A percentile compares a stretch with the other conserved stretches of the same genome.
Conservation (phyloP, 1,140 invertebrate genomes). For the Drosophila equinoxialis region DNA sequence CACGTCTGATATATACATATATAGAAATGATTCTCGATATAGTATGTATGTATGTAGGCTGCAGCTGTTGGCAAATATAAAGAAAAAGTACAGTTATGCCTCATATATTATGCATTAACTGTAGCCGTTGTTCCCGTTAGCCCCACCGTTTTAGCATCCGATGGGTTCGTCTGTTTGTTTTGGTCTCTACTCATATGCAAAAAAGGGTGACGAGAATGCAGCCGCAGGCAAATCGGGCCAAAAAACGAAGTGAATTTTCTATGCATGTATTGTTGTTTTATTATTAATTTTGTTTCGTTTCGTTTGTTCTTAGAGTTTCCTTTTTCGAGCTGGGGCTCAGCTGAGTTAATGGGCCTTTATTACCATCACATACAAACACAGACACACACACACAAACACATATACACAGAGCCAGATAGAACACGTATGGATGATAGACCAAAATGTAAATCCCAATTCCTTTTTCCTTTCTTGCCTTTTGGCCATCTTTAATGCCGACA, state of each 20-base stretch:
- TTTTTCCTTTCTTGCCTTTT: constrained; percentile 13
- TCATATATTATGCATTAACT: constrained; percentile 78
- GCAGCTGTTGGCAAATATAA: constrained; percentile 47
- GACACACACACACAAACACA: constrained; percentile 6
- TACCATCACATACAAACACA: constrained; percentile 14
- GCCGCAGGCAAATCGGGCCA: constrained; percentile 54
- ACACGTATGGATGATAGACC: constrained; percentile 46
- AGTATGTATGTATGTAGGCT: constrained; percentile 19
- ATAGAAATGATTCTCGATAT: constrained; percentile 25
- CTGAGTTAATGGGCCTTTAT: constrained; percentile 64
- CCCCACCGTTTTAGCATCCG: not conserved
- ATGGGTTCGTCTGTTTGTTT: constrained; percentile 31
- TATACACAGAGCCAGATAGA: not conserved
- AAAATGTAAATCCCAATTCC: constrained; percentile 64
- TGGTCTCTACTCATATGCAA: constrained; percentile 38
- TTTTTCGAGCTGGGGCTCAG: constrained; percentile 31
- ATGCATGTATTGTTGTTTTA: constrained; percentile 68
- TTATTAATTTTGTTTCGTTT: constrained; percentile 67
- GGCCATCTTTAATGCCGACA: constrained; percentile 67
- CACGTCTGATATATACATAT: constrained; percentile 18
- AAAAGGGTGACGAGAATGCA: constrained; percentile 59
- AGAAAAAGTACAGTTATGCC: constrained; percentile 36
- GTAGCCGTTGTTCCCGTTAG: constrained; percentile 27
- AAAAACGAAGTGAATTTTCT: constrained; percentile 59
- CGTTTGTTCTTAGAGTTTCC: constrained; percentile 41